Evolutionary conservation across 2,797 vertebrate species (phyloP).

Genomic region (Danio aesculapii): DNA sequence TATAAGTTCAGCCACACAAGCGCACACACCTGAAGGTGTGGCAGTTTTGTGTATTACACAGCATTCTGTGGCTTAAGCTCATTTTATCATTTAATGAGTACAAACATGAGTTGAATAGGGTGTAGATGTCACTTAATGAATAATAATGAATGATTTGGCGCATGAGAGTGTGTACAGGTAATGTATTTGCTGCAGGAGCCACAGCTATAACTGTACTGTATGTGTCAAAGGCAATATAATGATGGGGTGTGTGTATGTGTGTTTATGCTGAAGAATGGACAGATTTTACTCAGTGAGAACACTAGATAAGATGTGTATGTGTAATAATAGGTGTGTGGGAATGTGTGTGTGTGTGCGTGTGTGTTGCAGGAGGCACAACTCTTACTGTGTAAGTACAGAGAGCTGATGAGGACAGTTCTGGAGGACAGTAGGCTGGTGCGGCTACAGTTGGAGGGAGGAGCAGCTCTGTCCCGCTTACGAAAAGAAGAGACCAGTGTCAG

Average conservation of each 20-base stretch:
- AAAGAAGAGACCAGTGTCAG: constrained; percentile 81
- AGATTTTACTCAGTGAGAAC: constrained; percentile 9
- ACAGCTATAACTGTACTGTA: neutral
- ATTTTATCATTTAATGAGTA: constrained; percentile 38
- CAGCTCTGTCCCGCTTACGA: constrained; percentile 82
- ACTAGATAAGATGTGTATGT: neutral
- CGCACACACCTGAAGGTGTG: constrained; percentile 20
- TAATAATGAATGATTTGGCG: constrained; percentile 1
- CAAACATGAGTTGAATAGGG: constrained; percentile 22
- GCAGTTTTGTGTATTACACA: constrained; percentile 13
- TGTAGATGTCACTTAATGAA: constrained; percentile 7
- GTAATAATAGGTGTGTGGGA: constrained; percentile 25
- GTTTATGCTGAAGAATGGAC: neutral
- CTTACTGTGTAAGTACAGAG: constrained; percentile 76
- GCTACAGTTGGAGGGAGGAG: constrained; percentile 89
- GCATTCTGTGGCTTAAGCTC: constrained; percentile 14
- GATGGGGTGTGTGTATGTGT: constrained; percentile 20
- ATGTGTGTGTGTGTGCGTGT: constrained; percentile 34
- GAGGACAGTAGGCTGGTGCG: constrained; percentile 83
- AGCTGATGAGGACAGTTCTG: constrained; percentile 85
- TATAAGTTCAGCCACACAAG: neutral
- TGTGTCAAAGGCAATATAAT: constrained; percentile 14
- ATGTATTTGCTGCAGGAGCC: neutral
- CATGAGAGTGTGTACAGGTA: neutral
- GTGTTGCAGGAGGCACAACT: constrained; percentile 81